phyloP scores from a whole-genome alignment of 2,888 invertebrate genomes.

The Leucoptera coffeella region DNA sequence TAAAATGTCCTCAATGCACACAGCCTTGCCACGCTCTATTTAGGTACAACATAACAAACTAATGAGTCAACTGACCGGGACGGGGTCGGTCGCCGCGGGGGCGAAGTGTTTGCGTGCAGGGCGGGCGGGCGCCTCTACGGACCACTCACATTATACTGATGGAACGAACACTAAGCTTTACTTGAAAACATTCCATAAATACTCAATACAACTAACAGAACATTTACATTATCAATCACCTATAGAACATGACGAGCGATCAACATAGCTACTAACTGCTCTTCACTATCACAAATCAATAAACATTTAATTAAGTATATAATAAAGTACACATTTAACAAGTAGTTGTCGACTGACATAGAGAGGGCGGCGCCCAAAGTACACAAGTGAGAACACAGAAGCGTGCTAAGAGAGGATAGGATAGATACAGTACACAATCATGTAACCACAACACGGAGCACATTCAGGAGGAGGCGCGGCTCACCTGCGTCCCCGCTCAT shows the following conservation, averaged over 20 bases:
- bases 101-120: constrained; percentile 11
- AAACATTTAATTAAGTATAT: constrained; percentile 24
- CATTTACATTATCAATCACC: constrained; percentile 47
- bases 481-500: constrained; percentile 99
- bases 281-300: constrained; percentile 38
- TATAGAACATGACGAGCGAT: constrained; percentile 48
- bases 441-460: constrained; percentile 54
- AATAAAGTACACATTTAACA: constrained; percentile 48
- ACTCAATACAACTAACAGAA: constrained; percentile 42
- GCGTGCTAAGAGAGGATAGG: constrained; percentile 55
- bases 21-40: constrained; percentile 67
- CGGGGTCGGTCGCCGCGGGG: constrained; percentile 24
- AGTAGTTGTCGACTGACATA: constrained; percentile 38
- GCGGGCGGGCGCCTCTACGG: constrained; percentile 16
- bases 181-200: constrained; percentile 41
- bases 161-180: constrained; percentile 48
- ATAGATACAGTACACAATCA: constrained; percentile 46
- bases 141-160: constrained; percentile 44
- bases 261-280: constrained; percentile 52
- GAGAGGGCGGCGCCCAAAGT: constrained; percentile 49
- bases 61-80: constrained; percentile 34
- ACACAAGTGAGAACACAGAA: constrained; percentile 55
- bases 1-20: constrained; percentile 59
- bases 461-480: constrained; percentile 61
- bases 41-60: constrained; percentile 45